These are phyloP conservation scores for Acronicta alni DNA, from an alignment of 2,888 invertebrate species.

Conservation along the genomic window DNA sequence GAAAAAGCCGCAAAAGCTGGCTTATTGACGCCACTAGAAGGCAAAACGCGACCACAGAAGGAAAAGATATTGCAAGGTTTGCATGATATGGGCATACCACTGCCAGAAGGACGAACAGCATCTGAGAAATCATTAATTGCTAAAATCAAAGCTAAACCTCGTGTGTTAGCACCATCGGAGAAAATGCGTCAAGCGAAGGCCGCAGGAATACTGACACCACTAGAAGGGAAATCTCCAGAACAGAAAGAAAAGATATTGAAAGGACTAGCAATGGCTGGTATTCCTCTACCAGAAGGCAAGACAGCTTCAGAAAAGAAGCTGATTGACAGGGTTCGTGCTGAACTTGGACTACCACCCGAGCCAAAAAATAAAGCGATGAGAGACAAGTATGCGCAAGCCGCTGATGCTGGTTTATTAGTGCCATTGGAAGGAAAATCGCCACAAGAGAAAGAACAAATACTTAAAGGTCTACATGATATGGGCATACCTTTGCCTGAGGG, in stretches of 20 bases:
- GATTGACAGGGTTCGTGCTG: constrained; percentile 18
- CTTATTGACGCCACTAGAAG: constrained; percentile 10
- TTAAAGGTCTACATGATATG: constrained; percentile 38
- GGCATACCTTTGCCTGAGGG: constrained; percentile 50
- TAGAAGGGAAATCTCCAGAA: constrained; percentile 54
- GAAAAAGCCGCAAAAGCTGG: constrained; percentile 23
- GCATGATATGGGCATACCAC: constrained; percentile 14
- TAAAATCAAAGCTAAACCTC: constrained; percentile 5
- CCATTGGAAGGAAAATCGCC: constrained; percentile 29
- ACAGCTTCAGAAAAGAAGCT: constrained; percentile 54
- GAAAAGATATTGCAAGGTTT: constrained; percentile 17
- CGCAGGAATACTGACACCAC: constrained; percentile 54
- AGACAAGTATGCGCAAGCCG: constrained; percentile 13
- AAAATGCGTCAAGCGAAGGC: constrained; percentile 20
- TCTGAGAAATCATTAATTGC: constrained; percentile 37
- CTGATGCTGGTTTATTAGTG: constrained; percentile 12
- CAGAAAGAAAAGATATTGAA: constrained; percentile 54
- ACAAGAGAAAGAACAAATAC: constrained; percentile 47
- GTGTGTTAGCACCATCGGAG: constrained; percentile 9
- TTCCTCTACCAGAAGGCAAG: constrained; percentile 58
- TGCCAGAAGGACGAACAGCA: constrained; percentile 42
- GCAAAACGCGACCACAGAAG: constrained; percentile 8
- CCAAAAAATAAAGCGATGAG: constrained; percentile 22
- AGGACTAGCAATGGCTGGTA: constrained; percentile 47
- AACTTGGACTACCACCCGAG: constrained; percentile 27